Evolutionary conservation across 2,888 invertebrate species (phyloP).

Genomic region (Scaeva pyrastri): DNA sequence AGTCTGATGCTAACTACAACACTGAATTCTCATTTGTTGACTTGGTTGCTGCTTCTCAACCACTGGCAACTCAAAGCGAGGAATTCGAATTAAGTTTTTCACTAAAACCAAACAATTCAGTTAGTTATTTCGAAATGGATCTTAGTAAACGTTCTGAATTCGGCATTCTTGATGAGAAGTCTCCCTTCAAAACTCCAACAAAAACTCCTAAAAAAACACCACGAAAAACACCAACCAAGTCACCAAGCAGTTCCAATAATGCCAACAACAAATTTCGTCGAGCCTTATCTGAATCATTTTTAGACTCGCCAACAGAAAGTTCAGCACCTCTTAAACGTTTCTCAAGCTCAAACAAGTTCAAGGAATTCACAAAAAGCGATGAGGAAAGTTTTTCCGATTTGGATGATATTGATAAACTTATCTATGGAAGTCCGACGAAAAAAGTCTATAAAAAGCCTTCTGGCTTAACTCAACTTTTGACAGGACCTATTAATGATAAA

Average conservation of each 20-base stretch:
- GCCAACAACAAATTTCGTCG: constrained; percentile 51
- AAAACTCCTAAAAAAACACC: constrained; percentile 62
- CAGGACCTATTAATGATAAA: constrained; percentile 78
- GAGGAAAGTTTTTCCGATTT: constrained; percentile 76
- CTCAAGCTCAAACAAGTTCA: constrained; percentile 74
- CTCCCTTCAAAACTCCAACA: constrained; percentile 75
- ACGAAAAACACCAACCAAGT: background rate
- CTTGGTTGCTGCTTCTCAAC: constrained; percentile 49
- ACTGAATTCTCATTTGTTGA: constrained; percentile 73
- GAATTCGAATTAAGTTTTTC: constrained; percentile 29
- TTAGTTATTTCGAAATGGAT: constrained; percentile 57
- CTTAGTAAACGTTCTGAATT: constrained; percentile 80
- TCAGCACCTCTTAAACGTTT: constrained; percentile 77
- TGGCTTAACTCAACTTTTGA: constrained; percentile 80
- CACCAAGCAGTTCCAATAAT: background rate
- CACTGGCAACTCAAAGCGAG: constrained; percentile 30
- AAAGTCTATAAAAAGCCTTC: constrained; percentile 76
- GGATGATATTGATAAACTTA: constrained; percentile 81
- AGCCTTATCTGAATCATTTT: constrained; percentile 79
- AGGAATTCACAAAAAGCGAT: constrained; percentile 76
- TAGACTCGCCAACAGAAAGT: constrained; percentile 77
- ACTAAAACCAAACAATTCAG: constrained; percentile 16
- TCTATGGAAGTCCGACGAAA: constrained; percentile 76
- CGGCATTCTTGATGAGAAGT: constrained; percentile 80
- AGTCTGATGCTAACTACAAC: constrained; percentile 4